Conservation (phyloP, 2,888 invertebrate genomes). For the Callyntrura sp. region DNA sequence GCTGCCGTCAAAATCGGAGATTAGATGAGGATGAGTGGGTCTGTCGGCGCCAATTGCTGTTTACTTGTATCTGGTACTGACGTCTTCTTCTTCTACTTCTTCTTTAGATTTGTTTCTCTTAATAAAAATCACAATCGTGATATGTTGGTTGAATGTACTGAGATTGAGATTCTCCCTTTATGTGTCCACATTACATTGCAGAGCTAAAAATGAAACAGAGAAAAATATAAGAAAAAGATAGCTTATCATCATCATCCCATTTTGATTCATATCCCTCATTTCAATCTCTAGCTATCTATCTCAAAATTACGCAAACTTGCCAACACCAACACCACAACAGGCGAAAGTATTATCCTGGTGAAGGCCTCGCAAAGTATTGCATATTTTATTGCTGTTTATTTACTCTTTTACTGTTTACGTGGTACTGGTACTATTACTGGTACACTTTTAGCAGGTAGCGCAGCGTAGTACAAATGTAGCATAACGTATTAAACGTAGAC, state of each 20-base stretch:
- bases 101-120: neutral
- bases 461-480: constrained; percentile 1
- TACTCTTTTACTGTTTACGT: neutral
- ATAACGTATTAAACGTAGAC: too few species aligned
- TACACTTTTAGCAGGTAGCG: neutral
- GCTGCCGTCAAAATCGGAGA: constrained; percentile 15
- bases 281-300: too few species aligned
- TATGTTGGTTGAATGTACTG: neutral
- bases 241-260: neutral
- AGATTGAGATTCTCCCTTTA: neutral
- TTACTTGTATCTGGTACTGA: neutral
- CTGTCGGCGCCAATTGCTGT: neutral
- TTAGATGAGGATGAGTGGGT: constrained; percentile 38
- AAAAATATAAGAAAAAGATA: neutral
- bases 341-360: constrained; percentile 18
- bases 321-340: neutral
- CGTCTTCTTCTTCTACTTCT: neutral
- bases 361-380: neutral
- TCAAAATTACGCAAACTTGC: neutral
- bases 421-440: neutral
- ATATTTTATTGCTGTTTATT: neutral
- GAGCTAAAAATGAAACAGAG: neutral
- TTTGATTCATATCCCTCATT: neutral
- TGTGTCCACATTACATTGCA: neutral
- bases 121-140: neutral